Percentiles rank a stretch among this genome's conserved stretches.
These are phyloP conservation scores for Phyto melanocephala DNA, from an alignment of 2,888 invertebrate species.

Conservation along the genomic window DNA sequence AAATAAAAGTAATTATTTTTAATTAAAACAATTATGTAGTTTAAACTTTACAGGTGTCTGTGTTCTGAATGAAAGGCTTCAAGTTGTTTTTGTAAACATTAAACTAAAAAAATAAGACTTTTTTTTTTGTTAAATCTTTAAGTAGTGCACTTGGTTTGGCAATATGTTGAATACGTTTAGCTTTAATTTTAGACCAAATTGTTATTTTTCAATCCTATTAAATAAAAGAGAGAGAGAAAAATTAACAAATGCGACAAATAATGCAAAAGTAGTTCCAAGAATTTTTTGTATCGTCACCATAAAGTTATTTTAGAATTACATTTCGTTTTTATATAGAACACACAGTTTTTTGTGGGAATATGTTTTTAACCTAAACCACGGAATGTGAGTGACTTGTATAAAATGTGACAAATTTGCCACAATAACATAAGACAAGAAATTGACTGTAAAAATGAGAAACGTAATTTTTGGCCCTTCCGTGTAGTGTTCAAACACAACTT, in stretches of 20 bases:
- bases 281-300: too few species aligned
- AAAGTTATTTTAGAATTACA: neutral
- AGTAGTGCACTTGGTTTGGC: neutral
- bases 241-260: neutral
- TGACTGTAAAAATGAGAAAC: too few species aligned
- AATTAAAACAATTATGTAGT: conserved; percentile 29
- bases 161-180: conserved; percentile 6
- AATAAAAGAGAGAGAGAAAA: conserved; percentile 9
- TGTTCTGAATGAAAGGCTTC: neutral
- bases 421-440: too few species aligned
- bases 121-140: neutral
- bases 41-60: neutral
- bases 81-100: neutral
- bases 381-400: neutral
- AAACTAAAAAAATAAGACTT: neutral
- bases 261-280: too few species aligned
- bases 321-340: conserved; percentile 11
- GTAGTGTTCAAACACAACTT: too few species aligned
- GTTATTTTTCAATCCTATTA: neutral
- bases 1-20: conserved; percentile 6
- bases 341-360: neutral
- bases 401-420: too few species aligned
- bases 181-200: neutral
- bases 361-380: neutral
- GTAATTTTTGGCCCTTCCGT: too few species aligned